Base-by-base conservation (phyloP, 1,140 invertebrate species). In the Drosophila serrata region DNA sequence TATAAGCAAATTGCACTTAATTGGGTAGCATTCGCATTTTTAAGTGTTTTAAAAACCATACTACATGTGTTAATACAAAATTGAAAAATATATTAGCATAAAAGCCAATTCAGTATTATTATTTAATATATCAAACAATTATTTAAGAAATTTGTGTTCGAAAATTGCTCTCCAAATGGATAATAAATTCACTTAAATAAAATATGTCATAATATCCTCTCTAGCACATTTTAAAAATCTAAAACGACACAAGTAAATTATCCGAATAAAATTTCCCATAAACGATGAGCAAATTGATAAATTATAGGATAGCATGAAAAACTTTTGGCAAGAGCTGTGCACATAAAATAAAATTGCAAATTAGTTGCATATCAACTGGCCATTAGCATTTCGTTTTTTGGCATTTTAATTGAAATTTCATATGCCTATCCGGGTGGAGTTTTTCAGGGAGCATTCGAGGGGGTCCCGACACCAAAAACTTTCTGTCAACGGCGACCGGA, bases 331-430 rank as follows among this genome's bases (percentile, higher is more conserved):
- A 27, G 24, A 27, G 43, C 42, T 37, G 35, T 35, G 58, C 33
- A 59, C 35, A 72, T 72, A 46, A 77, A 60, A 76, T 68, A 48
- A 69, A 78, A 78, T 78, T 77, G 74, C 74, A 78, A 77, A 78
- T 78, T 69, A 69, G 75, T 78, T 78, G 75, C 74, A 78, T 78
- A 78, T 77, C 55, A 77, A 60, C 63, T 56, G 61, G 43, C 22
- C 72, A 77, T 77, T 77, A 77, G 72, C 70, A 77, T 77, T 75
- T 77, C 17, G 62, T 67, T 78, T 77, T 76, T 76, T 43, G 76
- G 55, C 55, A 79, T 64, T 79, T 79, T 79, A 78, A 79, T 79
- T 79, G 75, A 79, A 79, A 79, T 72, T 79, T 78, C 51, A 78
- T 76, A 76, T 78, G 75, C 75, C 75, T 78, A 77, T 53, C 39